These are phyloP conservation scores for Condylura cristata DNA, from an alignment of 2,113 vertebrate species.

Conservation along the genomic window DNA sequence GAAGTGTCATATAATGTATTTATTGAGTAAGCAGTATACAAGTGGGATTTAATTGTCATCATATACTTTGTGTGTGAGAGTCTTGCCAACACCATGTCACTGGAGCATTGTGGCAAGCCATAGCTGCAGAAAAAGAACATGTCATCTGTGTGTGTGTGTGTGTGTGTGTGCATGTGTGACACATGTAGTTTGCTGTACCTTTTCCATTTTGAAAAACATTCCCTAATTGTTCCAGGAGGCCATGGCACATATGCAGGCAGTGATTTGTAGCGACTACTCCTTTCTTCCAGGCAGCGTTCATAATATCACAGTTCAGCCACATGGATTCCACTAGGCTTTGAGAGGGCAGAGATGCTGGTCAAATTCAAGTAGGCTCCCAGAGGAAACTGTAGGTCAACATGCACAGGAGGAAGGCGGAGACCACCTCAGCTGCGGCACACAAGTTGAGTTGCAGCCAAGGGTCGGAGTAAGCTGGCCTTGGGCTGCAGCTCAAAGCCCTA, in stretches of 20 bases:
- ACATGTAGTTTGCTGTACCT: constrained; percentile 73
- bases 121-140: constrained; percentile 64
- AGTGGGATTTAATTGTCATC: constrained; percentile 78
- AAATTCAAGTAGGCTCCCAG: constrained; percentile 44
- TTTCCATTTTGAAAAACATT: constrained; percentile 56
- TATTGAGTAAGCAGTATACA: constrained; percentile 69
- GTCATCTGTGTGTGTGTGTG: not conserved
- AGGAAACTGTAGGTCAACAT: not conserved
- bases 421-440: not conserved
- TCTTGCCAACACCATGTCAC: constrained; percentile 51
- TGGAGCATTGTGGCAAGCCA: constrained; percentile 16
- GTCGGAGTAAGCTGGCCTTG: not conserved
- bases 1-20: constrained; percentile 66
- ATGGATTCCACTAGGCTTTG: constrained; percentile 8
- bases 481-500: constrained; percentile 45
- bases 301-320: constrained; percentile 55
- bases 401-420: constrained; percentile 36
- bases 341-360: not conserved
- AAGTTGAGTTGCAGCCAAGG: constrained; percentile 38
- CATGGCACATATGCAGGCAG: not conserved
- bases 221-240: constrained; percentile 32
- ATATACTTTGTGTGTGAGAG: constrained; percentile 56
- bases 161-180: not conserved
- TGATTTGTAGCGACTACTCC: not conserved
- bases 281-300: constrained; percentile 63